phyloP scores from a whole-genome alignment of 2,113 vertebrate genomes.

The Hemichromis elongatus region DNA sequence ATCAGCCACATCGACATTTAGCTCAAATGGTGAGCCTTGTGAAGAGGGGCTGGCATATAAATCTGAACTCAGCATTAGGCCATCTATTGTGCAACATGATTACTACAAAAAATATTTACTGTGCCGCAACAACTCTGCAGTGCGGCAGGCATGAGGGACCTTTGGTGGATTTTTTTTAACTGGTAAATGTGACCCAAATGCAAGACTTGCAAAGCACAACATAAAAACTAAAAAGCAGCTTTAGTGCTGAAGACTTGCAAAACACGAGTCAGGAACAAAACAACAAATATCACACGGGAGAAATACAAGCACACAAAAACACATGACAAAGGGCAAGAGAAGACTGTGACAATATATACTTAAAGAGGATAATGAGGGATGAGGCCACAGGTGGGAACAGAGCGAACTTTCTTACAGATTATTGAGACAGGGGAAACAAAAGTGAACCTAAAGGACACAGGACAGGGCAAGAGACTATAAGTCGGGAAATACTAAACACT shows the following conservation, averaged over 20 bases:
- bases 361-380: neutral
- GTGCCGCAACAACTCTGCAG: neutral
- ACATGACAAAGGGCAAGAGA: neutral
- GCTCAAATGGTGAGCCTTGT: neutral
- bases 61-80: neutral
- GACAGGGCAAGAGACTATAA: neutral
- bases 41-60: neutral
- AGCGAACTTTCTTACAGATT: neutral
- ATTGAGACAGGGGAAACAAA: neutral
- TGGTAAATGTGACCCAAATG: neutral
- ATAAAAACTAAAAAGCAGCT: neutral
- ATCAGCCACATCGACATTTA: neutral
- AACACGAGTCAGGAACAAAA: neutral
- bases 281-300: neutral
- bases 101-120: neutral
- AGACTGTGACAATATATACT: neutral
- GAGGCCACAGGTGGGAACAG: neutral
- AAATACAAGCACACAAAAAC: neutral
- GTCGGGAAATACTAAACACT: neutral
- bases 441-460: neutral
- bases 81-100: neutral
- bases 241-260: neutral
- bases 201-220: neutral
- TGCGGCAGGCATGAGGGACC: neutral
- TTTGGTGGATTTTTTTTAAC: neutral